phyloP scores from a whole-genome alignment of 2,113 vertebrate genomes.

The Chionomys nivalis region DNA sequence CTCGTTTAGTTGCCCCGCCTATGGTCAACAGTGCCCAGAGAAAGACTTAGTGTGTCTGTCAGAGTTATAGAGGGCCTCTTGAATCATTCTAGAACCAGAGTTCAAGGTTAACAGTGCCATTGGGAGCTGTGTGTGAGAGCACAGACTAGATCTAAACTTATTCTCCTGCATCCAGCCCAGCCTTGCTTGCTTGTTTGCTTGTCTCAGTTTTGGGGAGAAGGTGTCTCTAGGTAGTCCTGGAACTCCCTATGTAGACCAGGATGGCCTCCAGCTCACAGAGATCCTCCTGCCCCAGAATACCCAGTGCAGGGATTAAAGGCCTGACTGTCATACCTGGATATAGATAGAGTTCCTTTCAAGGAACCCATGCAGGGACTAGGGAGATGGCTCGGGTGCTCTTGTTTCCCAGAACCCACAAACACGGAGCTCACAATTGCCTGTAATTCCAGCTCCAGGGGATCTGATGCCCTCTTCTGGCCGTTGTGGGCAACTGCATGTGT shows the following conservation, averaged over 20 bases:
- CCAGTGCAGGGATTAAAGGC: background rate
- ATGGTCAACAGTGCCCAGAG: background rate
- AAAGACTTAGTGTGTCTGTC: fast-evolving
- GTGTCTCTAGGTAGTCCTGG: background rate
- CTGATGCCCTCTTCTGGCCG: background rate
- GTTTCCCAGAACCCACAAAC: background rate
- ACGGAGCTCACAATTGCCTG: too few relatives aligned
- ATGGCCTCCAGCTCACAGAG: background rate
- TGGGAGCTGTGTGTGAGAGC: background rate
- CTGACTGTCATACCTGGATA: background rate
- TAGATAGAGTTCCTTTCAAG: background rate
- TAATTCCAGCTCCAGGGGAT: background rate
- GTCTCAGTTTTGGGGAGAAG: background rate
- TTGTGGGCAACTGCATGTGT: background rate
- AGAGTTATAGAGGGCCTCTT: background rate
- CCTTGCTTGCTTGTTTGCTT: background rate
- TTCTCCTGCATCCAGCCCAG: background rate
- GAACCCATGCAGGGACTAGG: background rate
- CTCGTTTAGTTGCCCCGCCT: too few relatives aligned
- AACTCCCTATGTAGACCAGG: background rate
- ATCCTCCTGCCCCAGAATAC: background rate
- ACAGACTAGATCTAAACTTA: background rate
- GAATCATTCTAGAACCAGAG: background rate
- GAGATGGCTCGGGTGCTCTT: too few relatives aligned
- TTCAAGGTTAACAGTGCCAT: background rate